Evolutionary conservation across 2,888 invertebrate species (phyloP), one percentile per base, ranked within the genome.

Genomic region (Prosopocoilus inquinatus): DNA sequence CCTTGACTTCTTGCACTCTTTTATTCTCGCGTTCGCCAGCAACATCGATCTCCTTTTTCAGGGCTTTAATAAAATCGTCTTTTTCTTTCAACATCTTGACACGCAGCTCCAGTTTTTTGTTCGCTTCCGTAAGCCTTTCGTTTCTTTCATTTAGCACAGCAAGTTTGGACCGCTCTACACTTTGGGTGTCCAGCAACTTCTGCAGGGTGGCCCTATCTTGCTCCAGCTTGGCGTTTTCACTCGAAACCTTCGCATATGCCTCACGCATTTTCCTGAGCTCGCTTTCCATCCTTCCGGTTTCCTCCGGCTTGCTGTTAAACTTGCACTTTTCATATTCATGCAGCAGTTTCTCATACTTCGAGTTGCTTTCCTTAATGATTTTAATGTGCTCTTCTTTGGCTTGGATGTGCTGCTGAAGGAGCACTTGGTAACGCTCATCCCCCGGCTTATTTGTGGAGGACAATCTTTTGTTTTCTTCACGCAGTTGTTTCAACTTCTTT

Each of bases 1-100:
- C 79, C 52, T 84, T 79, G 3, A 87, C 78, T 53, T 85, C 84
- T 53, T 79, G 75, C 4, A 78, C 75, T 60, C 79, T 80, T 56
- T 81, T 65, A 59, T 78, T 78, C 8, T 67, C 57, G 35, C 70
- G 71, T 12, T 65, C 64, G 11, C 68, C 67, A 36, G 60, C 67
- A n/a, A 72, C 71, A 13, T 66, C 69, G 13, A 64, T 68, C 44
- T 74, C 72, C 57, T 72, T 71, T 58, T 70, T 70, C 48, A 75
- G 50, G 11, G 75, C 62, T 50, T 68, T 60, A 11, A 72, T 65
- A 66, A 64, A 75, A 67, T 74, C 77, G 60, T 73, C 76, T 38
- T 72, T 69, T 52, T 77, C 78, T 53, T 73, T 74, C n/a, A 76
- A 46, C 2, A 76, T 74, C 56, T 76, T 75, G 2, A 74, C 61